phyloP scores from a whole-genome alignment of 2,113 vertebrate genomes.

The Nerophis ophidion region DNA sequence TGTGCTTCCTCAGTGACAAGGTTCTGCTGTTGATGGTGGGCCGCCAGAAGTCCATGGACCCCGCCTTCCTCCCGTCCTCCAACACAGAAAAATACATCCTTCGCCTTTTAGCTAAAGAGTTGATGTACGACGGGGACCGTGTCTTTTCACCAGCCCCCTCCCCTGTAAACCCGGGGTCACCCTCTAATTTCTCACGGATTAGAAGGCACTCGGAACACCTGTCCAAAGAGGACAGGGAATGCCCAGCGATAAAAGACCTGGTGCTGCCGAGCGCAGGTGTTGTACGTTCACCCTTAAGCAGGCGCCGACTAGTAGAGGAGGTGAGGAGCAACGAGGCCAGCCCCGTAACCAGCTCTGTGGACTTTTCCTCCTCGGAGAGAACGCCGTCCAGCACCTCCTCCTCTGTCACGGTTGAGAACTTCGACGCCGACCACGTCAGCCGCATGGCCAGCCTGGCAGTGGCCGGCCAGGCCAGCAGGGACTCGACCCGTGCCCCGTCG shows the following conservation, averaged over 20 bases:
- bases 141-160: conserved; percentile 27
- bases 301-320: conserved; percentile 81
- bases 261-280: conserved; percentile 70
- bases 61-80: conserved; percentile 85
- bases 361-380: conserved; percentile 73
- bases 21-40: conserved; percentile 86
- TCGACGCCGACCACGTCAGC: conserved; percentile 62
- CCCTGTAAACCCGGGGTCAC: conserved; percentile 40
- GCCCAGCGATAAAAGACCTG: conserved; percentile 67
- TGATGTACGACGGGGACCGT: conserved; percentile 65
- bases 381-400: conserved; percentile 55
- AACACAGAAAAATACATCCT: conserved; percentile 85
- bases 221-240: conserved; percentile 54
- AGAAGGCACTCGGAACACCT: conserved; percentile 74
- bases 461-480: conserved; percentile 56
- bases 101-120: conserved; percentile 74
- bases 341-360: conserved; percentile 70
- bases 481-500: conserved; percentile 65
- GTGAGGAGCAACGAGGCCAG: conserved; percentile 74
- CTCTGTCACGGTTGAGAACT: conserved; percentile 62
- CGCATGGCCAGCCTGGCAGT: conserved; percentile 49
- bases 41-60: conserved; percentile 80
- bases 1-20: conserved; percentile 85
- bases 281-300: conserved; percentile 61
- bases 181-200: conserved; percentile 60